Conservation (phyloP, 2,113 vertebrate genomes). For the Seriola aureovittata region DNA sequence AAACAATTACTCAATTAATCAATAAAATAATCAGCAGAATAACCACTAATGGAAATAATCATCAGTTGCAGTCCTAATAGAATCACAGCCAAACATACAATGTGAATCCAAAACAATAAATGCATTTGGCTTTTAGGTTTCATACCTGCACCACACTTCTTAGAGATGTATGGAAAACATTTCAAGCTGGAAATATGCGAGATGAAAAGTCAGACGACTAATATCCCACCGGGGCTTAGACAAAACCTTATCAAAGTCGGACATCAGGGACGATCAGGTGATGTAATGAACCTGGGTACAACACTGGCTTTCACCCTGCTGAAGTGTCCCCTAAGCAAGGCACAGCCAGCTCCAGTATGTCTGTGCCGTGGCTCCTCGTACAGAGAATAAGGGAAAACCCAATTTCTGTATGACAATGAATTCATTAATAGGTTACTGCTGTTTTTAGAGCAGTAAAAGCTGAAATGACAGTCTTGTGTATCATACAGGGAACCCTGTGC, state of each 20-base stretch:
- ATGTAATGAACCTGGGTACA: background rate
- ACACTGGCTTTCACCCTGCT: background rate
- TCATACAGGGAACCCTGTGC: background rate
- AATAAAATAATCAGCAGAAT: background rate
- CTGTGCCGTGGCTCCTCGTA: background rate
- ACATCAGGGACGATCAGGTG: background rate
- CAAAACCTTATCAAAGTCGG: constrained; percentile 9
- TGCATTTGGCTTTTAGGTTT: background rate
- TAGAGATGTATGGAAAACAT: background rate
- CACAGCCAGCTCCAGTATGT: background rate
- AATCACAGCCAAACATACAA: background rate
- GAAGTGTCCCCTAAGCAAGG: background rate
- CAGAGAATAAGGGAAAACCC: background rate
- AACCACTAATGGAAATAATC: background rate
- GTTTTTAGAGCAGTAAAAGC: constrained; percentile 7
- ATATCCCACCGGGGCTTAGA: background rate
- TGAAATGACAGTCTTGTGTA: constrained; percentile 29
- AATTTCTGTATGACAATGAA: background rate
- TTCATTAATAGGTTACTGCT: constrained; percentile 15
- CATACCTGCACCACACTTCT: background rate
- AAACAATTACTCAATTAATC: background rate
- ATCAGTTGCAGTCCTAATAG: background rate
- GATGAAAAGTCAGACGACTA: background rate
- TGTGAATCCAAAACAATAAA: background rate
- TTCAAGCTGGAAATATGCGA: constrained; percentile 4